Evolutionary conservation across 2,888 invertebrate genomes (phyloP), one percentile per base, ranked within the genome.

Genomic region (Acrocyrtus sp.): DNA sequence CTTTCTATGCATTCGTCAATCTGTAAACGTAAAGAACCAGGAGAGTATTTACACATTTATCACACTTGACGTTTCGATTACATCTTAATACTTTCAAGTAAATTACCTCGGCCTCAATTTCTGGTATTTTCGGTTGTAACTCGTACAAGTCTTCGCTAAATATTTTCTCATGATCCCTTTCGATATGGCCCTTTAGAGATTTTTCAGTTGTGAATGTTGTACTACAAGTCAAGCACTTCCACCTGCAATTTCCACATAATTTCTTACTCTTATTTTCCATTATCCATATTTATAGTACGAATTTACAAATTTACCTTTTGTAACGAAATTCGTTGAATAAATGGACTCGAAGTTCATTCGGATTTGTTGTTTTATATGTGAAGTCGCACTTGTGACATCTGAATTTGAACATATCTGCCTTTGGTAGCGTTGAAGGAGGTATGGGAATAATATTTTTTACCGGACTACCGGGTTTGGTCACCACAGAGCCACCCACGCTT

Each of bases 281-380:
- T 45, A 45, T 45, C 17, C 19, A 45, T n/a, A 5, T n/a, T n/a
- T n/a, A n/a, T n/a, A n/a, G n/a, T n/a, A n/a, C n/a, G n/a, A n/a
- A n/a, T n/a, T n/a, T 34, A 34, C 6, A 34, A 34, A 8, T 86
- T 85, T 81, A 91, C 90, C 88, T 89, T 79, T 88, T 86, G 81
- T 90, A 90, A 56, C 89, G 87, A 26, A 91, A 84, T 81, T 92
- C 91, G 81, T 89, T 88, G 80, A 87, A 90, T 60, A 92, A 83
- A 84, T 92, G 92, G 41, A 88, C 87, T 61, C 88, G 86, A 85
- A 92, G 89, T n/a, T 88, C 87, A 4, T 87, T 86, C 22, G 86
- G 85, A 24, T 85, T 86, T 58, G 87, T 88, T 0, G 89, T 88
- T 43, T 85, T 86, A 76, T 89, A 89, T 22, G 85, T 84, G n/a